These are phyloP conservation scores for Lepilemur septentrionalis DNA, from an alignment of 2,797 vertebrate species.

Conservation along the genomic window DNA sequence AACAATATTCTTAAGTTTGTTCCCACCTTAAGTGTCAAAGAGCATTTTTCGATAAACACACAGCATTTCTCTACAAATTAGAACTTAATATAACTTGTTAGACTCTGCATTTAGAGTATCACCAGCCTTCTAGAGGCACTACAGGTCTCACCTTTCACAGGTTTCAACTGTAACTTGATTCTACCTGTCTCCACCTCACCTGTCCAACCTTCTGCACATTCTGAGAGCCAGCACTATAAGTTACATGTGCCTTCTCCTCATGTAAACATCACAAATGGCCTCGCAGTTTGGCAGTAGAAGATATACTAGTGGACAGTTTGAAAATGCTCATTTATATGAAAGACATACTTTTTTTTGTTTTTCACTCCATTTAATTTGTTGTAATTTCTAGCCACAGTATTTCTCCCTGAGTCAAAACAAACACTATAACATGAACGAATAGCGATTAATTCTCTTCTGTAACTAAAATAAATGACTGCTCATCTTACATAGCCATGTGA, in stretches of 20 bases:
- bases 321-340: neutral
- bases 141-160: neutral
- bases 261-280: neutral
- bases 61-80: neutral
- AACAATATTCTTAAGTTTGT: neutral
- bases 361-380: neutral
- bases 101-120: neutral
- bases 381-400: neutral
- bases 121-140: neutral
- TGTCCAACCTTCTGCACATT: neutral
- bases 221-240: neutral
- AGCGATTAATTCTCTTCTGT: neutral
- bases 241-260: neutral
- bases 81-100: neutral
- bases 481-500: neutral
- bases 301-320: neutral
- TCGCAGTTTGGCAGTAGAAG: neutral
- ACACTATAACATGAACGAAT: neutral
- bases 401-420: neutral
- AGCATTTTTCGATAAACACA: neutral
- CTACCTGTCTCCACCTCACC: neutral
- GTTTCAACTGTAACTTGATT: neutral
- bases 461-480: neutral
- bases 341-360: neutral
- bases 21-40: neutral